These are phyloP conservation scores for Ditylenchus dipsaci DNA, from an alignment of 1,140 invertebrate genomes.

Conservation along the genomic window DNA sequence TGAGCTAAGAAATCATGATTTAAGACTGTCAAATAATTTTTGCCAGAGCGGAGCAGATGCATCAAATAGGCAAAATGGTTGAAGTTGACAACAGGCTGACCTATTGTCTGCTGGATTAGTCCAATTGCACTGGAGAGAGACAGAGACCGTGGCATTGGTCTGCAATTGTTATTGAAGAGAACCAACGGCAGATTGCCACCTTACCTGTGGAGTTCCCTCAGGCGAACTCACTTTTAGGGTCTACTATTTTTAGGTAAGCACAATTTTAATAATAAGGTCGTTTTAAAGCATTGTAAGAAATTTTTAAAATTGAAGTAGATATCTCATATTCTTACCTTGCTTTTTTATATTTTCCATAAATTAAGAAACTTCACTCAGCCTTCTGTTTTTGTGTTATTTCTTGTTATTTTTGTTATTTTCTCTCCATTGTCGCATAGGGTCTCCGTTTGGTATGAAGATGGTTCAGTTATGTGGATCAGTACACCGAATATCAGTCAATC, in stretches of 20 bases:
- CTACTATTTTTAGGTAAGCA: neutral
- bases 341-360: no score
- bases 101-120: slow-evolving; percentile 27
- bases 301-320: no score
- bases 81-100: slow-evolving; percentile 19
- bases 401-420: no score
- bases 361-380: no score
- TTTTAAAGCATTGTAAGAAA: no score
- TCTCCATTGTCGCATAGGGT: no score
- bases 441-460: no score
- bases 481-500: no score
- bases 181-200: slow-evolving; percentile 27
- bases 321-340: no score
- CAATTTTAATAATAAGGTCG: neutral
- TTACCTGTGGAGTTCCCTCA: slow-evolving; percentile 13
- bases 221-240: neutral
- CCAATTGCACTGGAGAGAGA: slow-evolving; percentile 23
- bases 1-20: neutral
- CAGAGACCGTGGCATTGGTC: slow-evolving; percentile 15
- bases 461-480: no score
- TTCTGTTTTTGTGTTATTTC: no score
- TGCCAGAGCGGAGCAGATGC: slow-evolving; percentile 26
- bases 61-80: slow-evolving; percentile 11
- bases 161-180: slow-evolving; percentile 27
- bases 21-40: slow-evolving; percentile 35